These are phyloP conservation scores for Caradrina kadenii DNA, from an alignment of 2,888 invertebrate species.

Conservation along the genomic window DNA sequence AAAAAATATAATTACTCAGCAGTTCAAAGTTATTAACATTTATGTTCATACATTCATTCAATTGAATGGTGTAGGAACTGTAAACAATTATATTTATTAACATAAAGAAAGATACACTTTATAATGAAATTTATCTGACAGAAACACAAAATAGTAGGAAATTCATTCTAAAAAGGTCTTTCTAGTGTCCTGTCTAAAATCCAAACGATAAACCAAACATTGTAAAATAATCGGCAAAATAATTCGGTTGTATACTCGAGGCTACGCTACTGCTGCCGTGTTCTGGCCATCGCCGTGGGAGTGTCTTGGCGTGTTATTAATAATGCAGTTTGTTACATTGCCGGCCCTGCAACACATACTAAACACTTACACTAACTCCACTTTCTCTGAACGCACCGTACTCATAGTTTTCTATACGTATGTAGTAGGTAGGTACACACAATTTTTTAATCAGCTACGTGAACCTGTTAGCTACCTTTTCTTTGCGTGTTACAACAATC, in stretches of 20 bases:
- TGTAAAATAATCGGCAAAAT: background rate
- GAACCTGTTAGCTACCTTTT: slow-evolving; percentile 25
- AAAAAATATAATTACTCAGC: slow-evolving; percentile 53
- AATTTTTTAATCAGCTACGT: slow-evolving; percentile 44
- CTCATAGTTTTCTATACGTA: slow-evolving; percentile 27
- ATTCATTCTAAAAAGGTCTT: slow-evolving; percentile 13
- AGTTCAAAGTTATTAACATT: slow-evolving; percentile 41
- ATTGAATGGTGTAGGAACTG: slow-evolving; percentile 19
- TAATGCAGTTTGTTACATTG: slow-evolving; percentile 54
- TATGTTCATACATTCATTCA: slow-evolving; percentile 32
- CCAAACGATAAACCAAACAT: too few species aligned
- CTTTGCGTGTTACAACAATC: slow-evolving; percentile 49
- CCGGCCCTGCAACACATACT: slow-evolving; percentile 45
- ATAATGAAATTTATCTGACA: background rate
- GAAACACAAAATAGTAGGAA: background rate
- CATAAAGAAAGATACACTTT: background rate
- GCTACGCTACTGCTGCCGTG: slow-evolving; percentile 17
- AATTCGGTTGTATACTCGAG: background rate
- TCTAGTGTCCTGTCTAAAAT: slow-evolving; percentile 4
- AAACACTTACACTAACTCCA: slow-evolving; percentile 47
- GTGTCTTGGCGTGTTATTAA: slow-evolving; percentile 49
- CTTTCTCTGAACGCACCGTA: slow-evolving; percentile 58
- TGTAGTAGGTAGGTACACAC: background rate
- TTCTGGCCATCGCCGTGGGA: slow-evolving; percentile 19
- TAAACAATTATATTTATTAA: slow-evolving; percentile 2